Evolutionary conservation across 2,888 invertebrate species (phyloP).

Genomic region (Acleris literana): DNA sequence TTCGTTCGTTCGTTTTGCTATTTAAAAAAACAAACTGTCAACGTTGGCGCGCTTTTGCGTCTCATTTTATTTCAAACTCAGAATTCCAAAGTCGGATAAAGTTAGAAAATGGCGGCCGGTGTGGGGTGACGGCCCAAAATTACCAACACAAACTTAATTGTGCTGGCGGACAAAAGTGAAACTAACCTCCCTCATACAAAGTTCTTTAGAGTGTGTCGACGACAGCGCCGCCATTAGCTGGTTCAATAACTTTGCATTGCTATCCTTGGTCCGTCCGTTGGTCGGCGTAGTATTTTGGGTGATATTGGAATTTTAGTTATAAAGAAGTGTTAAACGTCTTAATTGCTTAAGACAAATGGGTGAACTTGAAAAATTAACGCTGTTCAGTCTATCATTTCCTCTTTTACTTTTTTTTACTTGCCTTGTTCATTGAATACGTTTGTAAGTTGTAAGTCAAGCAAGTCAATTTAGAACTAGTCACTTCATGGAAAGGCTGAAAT

Average conservation of each 20-base stretch:
- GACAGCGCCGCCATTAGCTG: background rate
- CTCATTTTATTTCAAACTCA: slow-evolving; percentile 42
- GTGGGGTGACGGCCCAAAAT: slow-evolving; percentile 57
- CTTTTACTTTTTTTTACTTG: no score
- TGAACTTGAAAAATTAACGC: slow-evolving; percentile 26
- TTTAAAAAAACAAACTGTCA: slow-evolving; percentile 31
- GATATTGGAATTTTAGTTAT: slow-evolving; percentile 47
- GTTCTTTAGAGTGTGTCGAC: background rate
- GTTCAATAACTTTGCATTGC: slow-evolving; percentile 20
- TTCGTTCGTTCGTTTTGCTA: background rate
- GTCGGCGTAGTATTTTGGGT: slow-evolving; percentile 55
- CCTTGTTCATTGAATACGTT: no score
- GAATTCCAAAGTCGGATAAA: slow-evolving; percentile 55
- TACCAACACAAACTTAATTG: slow-evolving; percentile 40
- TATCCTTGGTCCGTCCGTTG: slow-evolving; percentile 54
- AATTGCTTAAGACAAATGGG: slow-evolving; percentile 30
- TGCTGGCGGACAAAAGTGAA: slow-evolving; percentile 6
- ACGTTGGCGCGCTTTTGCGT: slow-evolving; percentile 34
- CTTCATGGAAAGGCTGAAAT: no score
- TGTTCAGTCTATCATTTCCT: background rate
- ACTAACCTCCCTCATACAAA: slow-evolving; percentile 6
- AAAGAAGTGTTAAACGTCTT: slow-evolving; percentile 39
- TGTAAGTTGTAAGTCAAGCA: no score
- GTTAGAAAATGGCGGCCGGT: slow-evolving; percentile 58
- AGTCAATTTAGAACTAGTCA: no score